These are phyloP conservation scores for Neoitamus cyanurus DNA, from an alignment of 2,888 invertebrate genomes.

Conservation along the genomic window DNA sequence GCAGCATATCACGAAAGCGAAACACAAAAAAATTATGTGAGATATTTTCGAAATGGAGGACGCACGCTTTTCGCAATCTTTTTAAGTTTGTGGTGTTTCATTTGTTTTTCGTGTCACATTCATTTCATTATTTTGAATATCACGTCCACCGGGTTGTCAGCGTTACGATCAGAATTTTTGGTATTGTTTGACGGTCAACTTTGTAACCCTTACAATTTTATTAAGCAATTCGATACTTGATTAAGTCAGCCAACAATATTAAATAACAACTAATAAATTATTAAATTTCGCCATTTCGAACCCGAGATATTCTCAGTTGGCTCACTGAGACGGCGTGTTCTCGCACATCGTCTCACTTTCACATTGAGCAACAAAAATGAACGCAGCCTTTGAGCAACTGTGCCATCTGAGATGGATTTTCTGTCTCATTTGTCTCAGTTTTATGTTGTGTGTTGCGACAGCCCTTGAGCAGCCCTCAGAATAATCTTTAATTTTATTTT, in stretches of 20 bases:
- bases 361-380: too few species aligned
- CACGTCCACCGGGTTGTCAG: neutral
- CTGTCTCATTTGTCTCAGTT: too few species aligned
- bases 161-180: neutral
- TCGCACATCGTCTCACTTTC: too few species aligned
- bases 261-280: neutral
- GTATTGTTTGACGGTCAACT: neutral
- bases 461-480: too few species aligned
- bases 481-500: too few species aligned
- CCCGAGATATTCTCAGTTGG: too few species aligned
- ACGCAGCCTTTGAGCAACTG: too few species aligned
- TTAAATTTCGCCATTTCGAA: neutral
- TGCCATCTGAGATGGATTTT: too few species aligned
- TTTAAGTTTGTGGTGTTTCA: neutral
- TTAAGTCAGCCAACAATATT: neutral
- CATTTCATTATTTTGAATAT: neutral
- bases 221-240: neutral
- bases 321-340: too few species aligned
- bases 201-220: neutral
- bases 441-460: too few species aligned
- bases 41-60: neutral
- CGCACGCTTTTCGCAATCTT: neutral
- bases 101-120: neutral
- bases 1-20: neutral
- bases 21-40: neutral